These are phyloP conservation scores for Perca fluviatilis DNA, from an alignment of 2,113 vertebrate species.

Conservation along the genomic window DNA sequence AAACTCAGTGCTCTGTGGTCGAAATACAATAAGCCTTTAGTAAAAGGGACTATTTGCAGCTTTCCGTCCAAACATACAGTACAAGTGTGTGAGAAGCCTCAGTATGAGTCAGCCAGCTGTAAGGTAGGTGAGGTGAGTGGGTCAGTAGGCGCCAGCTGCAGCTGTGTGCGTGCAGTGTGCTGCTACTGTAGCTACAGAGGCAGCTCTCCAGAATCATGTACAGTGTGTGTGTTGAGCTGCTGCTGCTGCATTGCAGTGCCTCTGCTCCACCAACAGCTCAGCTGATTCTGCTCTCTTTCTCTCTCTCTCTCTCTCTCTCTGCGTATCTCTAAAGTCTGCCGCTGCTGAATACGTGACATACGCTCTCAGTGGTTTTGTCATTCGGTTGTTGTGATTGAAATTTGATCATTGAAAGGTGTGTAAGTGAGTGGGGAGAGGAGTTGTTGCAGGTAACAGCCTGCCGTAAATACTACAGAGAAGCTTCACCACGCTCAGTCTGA, in stretches of 20 bases:
- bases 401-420: neutral
- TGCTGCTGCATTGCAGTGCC: conserved; percentile 48
- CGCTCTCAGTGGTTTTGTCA: neutral
- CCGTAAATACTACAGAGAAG: neutral
- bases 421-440: neutral
- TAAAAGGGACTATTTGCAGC: neutral
- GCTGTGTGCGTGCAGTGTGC: neutral
- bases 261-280: conserved; percentile 38
- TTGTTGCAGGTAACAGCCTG: neutral
- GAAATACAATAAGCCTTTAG: too few species aligned
- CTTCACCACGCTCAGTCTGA: neutral
- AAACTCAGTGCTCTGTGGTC: too few species aligned
- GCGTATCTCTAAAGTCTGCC: neutral
- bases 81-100: too few species aligned
- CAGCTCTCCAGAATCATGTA: too few species aligned
- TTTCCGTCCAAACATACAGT: neutral
- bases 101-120: neutral
- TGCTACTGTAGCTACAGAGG: too few species aligned
- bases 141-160: neutral
- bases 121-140: neutral
- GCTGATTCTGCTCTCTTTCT: conserved; percentile 23
- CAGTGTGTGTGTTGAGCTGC: too few species aligned
- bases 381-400: neutral
- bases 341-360: neutral
- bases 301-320: neutral